Conservation (phyloP, 2,113 vertebrate genomes). For the Nannospalax galili region DNA sequence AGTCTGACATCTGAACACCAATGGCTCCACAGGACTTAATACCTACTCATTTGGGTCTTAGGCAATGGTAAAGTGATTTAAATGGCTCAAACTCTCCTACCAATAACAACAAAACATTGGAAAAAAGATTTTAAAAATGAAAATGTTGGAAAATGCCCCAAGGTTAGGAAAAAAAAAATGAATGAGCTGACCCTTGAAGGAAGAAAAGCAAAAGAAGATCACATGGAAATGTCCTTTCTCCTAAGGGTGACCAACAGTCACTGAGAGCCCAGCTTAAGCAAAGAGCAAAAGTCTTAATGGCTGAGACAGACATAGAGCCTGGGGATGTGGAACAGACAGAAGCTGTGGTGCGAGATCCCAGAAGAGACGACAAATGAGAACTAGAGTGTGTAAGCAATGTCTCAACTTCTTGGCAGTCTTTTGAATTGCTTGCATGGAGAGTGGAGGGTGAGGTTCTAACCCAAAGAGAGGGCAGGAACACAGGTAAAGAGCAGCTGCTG, state of each 20-base stretch:
- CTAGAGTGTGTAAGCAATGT: not conserved
- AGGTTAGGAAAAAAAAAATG: not conserved
- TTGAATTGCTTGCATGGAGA: not conserved
- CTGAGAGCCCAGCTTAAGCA: not conserved
- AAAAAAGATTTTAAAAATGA: not conserved
- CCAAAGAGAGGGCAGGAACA: no score
- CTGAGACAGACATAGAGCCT: not conserved
- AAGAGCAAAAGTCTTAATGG: not conserved
- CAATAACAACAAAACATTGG: not conserved
- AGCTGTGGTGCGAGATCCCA: no score
- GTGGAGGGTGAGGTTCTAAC: no score
- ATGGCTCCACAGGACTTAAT: not conserved
- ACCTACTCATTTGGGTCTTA: not conserved
- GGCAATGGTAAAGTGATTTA: not conserved
- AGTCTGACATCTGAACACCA: not conserved
- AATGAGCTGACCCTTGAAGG: not conserved
- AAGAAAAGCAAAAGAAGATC: not conserved
- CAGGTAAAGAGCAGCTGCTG: no score
- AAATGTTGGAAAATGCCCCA: not conserved
- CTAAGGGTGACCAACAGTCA: fast-evolving
- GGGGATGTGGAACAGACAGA: not conserved
- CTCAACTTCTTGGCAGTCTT: not conserved
- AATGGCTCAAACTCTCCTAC: not conserved
- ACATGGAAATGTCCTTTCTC: not conserved
- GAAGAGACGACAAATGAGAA: not conserved